Base-by-base conservation (phyloP, 2,797 vertebrate genomes). In the Mormyrus proboscirostris region DNA sequence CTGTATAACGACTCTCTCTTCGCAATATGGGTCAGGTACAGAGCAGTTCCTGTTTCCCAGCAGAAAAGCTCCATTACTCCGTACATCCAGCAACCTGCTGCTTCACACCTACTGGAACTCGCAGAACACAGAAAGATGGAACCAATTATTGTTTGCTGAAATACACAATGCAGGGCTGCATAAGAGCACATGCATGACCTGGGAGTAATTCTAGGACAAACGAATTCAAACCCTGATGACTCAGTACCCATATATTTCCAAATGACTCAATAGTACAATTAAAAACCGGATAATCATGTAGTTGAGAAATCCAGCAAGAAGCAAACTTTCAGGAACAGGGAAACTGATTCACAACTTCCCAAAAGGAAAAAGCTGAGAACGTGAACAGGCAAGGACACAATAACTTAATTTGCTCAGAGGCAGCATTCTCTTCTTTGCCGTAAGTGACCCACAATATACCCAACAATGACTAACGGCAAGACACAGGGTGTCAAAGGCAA, bases 31-130 rank as follows among this genome's bases (percentile, higher is more conserved):
- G n/a, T 62, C 57, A 22, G 6, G n/a, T 62, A 59, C n/a, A 62
- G 6, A 62, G 7, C n/a, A 25, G 59, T 10, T 1, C 59, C 59
- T 10, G 59, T 65, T 4, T 25, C 22, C 59, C 8, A 4, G 22
- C 22, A 29, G 22, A 25, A 29, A 29, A 65, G 12, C 29, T 2
- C 65, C 65, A 73, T 73, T 73, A 16, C 8, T 41, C 88, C 3
- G 10, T 53, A 14, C 47, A 33, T 29, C 49, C 53, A 82, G 12
- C 10, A 44, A 49, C 47, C 88, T 57, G 22, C 51, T 10, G 25
- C 76, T 89, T 89, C 88, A 89, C 57, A 59, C 44, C 53, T 38
- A 55, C 89, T 73, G 50, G 65, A n/a, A 65, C 83, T 2, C 10
- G 14, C 55, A 86, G 29, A 85, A 86, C 3, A 89, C 25, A 47